Percentiles rank a stretch among this genome's conserved stretches.
Evolutionary conservation across 2,888 invertebrate species (phyloP).

Genomic region (Chloromyia formosa): DNA sequence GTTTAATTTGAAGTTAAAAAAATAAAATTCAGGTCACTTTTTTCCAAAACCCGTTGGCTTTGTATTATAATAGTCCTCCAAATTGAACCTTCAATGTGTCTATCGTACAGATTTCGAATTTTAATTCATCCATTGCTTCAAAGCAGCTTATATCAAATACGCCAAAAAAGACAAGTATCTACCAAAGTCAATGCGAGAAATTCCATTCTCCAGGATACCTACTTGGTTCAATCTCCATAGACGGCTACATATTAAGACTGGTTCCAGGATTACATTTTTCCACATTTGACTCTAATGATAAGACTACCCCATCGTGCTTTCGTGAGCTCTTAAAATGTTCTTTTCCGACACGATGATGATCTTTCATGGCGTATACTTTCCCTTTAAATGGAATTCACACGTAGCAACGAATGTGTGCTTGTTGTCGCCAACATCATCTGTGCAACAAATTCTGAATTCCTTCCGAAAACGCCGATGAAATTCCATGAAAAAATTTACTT

Average conservation of each 20-base stretch:
- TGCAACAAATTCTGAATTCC: not conserved
- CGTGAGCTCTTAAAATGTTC: slow-evolving; percentile 31
- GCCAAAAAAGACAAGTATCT: no score
- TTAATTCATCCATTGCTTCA: no score
- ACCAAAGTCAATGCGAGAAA: no score
- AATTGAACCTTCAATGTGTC: no score
- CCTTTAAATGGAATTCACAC: not conserved
- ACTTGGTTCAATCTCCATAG: not conserved
- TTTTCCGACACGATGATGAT: slow-evolving; percentile 13
- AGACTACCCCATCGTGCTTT: slow-evolving; percentile 20
- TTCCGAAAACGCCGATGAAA: not conserved
- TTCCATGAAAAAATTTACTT: slow-evolving; percentile 17
- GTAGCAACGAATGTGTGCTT: not conserved
- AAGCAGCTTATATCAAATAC: no score
- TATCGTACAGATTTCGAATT: no score
- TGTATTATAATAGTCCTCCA: no score
- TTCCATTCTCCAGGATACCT: not conserved
- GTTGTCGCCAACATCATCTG: slow-evolving; percentile 20
- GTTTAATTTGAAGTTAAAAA: no score
- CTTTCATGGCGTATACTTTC: not conserved
- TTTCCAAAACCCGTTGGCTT: no score
- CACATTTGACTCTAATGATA: slow-evolving; percentile 29
- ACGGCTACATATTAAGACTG: not conserved
- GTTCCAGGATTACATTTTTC: slow-evolving; percentile 1
- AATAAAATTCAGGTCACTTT: no score